Conservation (phyloP, 2,888 invertebrate genomes). For the Synanthedon myopaeformis region DNA sequence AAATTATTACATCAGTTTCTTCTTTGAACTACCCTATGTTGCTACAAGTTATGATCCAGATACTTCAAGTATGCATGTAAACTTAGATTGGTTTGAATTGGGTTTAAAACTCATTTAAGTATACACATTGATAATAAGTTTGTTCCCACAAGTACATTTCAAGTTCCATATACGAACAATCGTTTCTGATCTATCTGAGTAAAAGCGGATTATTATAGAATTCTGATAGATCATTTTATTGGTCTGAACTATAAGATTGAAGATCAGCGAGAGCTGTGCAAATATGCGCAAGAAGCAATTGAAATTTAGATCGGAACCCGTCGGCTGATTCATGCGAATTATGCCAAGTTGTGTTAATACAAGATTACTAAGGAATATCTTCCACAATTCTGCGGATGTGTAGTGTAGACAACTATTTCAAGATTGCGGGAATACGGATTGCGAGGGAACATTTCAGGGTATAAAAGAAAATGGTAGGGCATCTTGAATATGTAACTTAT, state of each 20-base stretch:
- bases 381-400: slow-evolving; percentile 4
- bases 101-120: too few relatives aligned
- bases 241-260: background rate
- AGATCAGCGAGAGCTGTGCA: background rate
- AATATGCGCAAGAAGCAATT: slow-evolving; percentile 2
- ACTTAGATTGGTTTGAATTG: too few relatives aligned
- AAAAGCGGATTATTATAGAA: background rate
- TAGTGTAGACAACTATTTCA: slow-evolving; percentile 17
- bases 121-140: too few relatives aligned
- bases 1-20: too few relatives aligned
- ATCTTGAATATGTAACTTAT: too few relatives aligned
- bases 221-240: background rate
- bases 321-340: background rate
- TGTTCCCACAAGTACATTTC: too few relatives aligned
- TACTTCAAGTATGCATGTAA: too few relatives aligned
- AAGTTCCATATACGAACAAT: too few relatives aligned
- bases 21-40: too few relatives aligned
- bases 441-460: background rate
- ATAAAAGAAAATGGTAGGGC: too few relatives aligned
- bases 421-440: slow-evolving; percentile 14
- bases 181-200: too few relatives aligned
- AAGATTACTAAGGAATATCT: slow-evolving; percentile 10
- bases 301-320: slow-evolving; percentile 6
- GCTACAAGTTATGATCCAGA: too few relatives aligned
- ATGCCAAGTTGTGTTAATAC: slow-evolving; percentile 9